phyloP scores from a whole-genome alignment of 2,113 vertebrate genomes.

The Bubalus kerabau region DNA sequence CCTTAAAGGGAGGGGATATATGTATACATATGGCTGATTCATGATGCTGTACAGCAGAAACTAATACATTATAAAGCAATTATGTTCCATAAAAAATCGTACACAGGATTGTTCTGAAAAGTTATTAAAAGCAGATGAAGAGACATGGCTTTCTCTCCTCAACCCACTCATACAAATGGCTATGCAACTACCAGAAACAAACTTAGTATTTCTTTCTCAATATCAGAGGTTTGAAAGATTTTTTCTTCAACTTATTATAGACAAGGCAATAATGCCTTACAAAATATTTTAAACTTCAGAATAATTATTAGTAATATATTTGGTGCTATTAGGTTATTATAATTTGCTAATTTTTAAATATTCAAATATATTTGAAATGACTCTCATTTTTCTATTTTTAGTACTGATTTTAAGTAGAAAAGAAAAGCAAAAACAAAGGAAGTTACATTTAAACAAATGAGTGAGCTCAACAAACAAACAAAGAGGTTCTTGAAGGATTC shows the following conservation, averaged over 20 bases:
- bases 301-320: conserved; percentile 55
- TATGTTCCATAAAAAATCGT: neutral
- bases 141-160: neutral
- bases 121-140: conserved; percentile 59
- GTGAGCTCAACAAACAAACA: neutral
- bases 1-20: neutral
- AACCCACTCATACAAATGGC: neutral
- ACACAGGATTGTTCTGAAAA: conserved; percentile 46
- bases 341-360: conserved; percentile 14
- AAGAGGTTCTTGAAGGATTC: neutral
- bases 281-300: neutral
- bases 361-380: neutral
- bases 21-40: neutral
- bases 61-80: neutral
- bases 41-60: neutral
- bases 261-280: neutral
- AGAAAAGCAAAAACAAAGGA: neutral
- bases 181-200: conserved; percentile 24
- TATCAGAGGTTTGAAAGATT: conserved; percentile 39
- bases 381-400: neutral
- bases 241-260: conserved; percentile 21
- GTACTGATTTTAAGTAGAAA: neutral
- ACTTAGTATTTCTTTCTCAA: conserved; percentile 7
- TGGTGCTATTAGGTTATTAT: neutral
- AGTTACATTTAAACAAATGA: neutral